These are phyloP conservation scores for Neodiprion lecontei DNA, from an alignment of 1,140 invertebrate genomes.

Conservation along the genomic window DNA sequence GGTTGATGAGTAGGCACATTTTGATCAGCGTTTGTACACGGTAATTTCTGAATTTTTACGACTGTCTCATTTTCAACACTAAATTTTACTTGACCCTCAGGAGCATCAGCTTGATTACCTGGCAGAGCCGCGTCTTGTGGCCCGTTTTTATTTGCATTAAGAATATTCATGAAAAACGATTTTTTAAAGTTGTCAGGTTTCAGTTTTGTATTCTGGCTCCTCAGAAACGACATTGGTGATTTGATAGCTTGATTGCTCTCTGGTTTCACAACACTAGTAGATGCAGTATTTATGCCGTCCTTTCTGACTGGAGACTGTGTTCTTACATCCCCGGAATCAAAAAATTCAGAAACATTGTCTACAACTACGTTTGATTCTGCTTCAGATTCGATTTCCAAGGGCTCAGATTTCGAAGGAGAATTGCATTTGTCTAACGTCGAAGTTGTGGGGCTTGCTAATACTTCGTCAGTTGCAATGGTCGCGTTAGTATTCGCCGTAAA, in stretches of 20 bases:
- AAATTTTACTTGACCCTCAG: slow-evolving; percentile 33
- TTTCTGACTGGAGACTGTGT: slow-evolving; percentile 27
- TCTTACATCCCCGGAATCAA: slow-evolving; percentile 11
- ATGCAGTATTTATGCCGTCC: slow-evolving; percentile 26
- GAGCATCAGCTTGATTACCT: slow-evolving; percentile 20
- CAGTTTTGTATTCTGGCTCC: slow-evolving; percentile 27
- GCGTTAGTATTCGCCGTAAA: slow-evolving; percentile 55
- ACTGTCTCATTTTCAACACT: slow-evolving; percentile 12
- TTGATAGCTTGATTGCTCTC: slow-evolving; percentile 15
- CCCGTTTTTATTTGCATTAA: slow-evolving; percentile 32
- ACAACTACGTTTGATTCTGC: slow-evolving; percentile 43
- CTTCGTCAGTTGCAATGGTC: slow-evolving; percentile 22
- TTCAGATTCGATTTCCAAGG: slow-evolving; percentile 13
- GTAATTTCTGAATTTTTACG: too few species aligned
- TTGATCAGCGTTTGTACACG: too few species aligned
- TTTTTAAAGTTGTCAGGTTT: slow-evolving; percentile 44
- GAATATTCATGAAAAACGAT: slow-evolving; percentile 53
- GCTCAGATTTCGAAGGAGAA: slow-evolving; percentile 6
- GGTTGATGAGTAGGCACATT: too few species aligned
- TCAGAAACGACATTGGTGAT: slow-evolving; percentile 29
- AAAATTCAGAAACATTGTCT: slow-evolving; percentile 49
- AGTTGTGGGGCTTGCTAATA: slow-evolving; percentile 9
- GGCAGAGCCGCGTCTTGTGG: too few species aligned
- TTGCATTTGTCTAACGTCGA: neutral
- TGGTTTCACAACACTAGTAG: slow-evolving; percentile 38